Evolutionary conservation across 2,888 invertebrate species (phyloP).

Genomic region (Drosophila phalerata): DNA sequence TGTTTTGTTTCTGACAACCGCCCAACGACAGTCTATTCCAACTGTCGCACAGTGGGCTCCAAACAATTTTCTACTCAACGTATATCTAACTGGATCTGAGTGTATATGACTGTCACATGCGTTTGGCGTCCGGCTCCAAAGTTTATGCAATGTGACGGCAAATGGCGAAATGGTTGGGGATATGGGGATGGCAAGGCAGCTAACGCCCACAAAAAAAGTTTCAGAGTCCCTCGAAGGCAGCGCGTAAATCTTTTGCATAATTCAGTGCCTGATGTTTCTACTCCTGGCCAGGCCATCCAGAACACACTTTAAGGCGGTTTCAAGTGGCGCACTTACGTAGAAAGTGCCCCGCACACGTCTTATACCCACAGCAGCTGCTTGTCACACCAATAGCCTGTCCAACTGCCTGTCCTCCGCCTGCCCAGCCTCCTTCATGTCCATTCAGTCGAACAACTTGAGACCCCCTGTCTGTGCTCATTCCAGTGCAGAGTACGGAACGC

Average conservation of each 20-base stretch:
- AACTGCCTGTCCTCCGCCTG: conserved; percentile 28
- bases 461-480: conserved; percentile 69
- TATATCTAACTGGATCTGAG: conserved; percentile 26
- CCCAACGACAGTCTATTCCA: conserved; percentile 42
- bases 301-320: conserved; percentile 62
- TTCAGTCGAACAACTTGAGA: conserved; percentile 52
- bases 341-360: conserved; percentile 19
- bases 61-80: neutral
- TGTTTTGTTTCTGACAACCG: conserved; percentile 51
- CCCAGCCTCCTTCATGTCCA: conserved; percentile 49
- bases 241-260: conserved; percentile 83
- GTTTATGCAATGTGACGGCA: conserved; percentile 57
- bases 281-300: conserved; percentile 21
- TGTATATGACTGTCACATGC: conserved; percentile 75
- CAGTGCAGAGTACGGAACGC: conserved; percentile 18
- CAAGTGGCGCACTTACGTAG: conserved; percentile 71
- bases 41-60: conserved; percentile 62
- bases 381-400: conserved; percentile 73
- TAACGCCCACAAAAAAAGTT: conserved; percentile 70
- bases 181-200: conserved; percentile 15
- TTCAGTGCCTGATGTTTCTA: conserved; percentile 72
- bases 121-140: conserved; percentile 67
- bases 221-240: conserved; percentile 45
- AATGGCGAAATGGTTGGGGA: neutral
- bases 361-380: conserved; percentile 50